Evolutionary conservation across 1,140 invertebrate genomes (phyloP).

Genomic region (Agraylea sexmaculata): DNA sequence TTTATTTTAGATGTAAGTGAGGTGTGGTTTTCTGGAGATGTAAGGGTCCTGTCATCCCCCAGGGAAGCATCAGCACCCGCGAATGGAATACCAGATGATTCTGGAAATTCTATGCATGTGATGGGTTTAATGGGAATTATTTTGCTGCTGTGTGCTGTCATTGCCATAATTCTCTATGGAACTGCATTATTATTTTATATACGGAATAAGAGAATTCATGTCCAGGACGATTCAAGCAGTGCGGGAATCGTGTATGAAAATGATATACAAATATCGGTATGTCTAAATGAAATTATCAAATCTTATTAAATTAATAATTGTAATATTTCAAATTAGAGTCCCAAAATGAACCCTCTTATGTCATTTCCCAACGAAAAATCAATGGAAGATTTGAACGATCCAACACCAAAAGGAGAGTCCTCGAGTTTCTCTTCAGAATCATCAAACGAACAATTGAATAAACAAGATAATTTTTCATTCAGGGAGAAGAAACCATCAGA

Average conservation of each 20-base stretch:
- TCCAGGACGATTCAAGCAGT: no score
- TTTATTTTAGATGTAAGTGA: constrained; percentile 15
- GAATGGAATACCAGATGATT: constrained; percentile 2
- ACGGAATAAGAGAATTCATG: constrained; percentile 11
- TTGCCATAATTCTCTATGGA: constrained; percentile 14
- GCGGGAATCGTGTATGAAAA: no score
- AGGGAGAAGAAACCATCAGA: no score
- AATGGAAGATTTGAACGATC: constrained; percentile 3
- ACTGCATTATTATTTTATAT: constrained; percentile 14
- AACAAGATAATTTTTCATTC: no score
- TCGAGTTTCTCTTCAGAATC: constrained; percentile 8
- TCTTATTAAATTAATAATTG: no score
- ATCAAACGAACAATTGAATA: constrained; percentile 5
- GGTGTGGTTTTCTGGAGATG: constrained; percentile 16
- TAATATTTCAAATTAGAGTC: no score
- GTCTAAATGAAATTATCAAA: no score
- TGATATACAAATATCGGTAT: no score
- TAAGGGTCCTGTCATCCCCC: background rate
- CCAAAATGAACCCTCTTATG: constrained; percentile 17
- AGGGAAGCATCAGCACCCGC: background rate
- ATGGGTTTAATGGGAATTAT: constrained; percentile 3
- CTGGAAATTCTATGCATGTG: background rate
- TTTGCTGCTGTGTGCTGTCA: constrained; percentile 13
- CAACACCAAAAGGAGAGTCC: constrained; percentile 8
- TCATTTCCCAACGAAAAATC: constrained; percentile 11